Base-by-base conservation (phyloP, 1,140 invertebrate species). In the Nymphalis io region DNA sequence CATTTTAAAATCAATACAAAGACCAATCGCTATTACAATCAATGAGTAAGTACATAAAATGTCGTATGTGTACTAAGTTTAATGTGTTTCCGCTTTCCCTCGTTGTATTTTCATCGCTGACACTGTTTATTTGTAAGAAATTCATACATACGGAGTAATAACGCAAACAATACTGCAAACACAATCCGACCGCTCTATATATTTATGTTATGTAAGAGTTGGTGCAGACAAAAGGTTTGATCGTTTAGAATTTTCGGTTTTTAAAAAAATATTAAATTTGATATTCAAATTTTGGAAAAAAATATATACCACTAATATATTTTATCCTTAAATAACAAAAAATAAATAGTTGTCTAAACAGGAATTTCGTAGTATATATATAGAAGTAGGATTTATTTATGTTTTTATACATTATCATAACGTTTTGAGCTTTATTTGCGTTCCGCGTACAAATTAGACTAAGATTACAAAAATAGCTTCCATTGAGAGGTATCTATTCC, bases 81-180 rank as follows among this genome's bases (percentile, higher is more conserved):
- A 60, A 60, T 40, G 51, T 23, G 13, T 23, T 64, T 21, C 33
- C 15, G 46, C 20, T 55, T 55, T 69, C 44, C 60, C 20, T 21
- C 60, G 13, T 20, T 27, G 60, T 59, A 8, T 63, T 16, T 68
- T 58, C 42, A 21, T 51, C 20, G 58, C 42, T 48, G 21, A 27
- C 20, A 20, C 13, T 70, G 60, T 70, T 70, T 63, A 62, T 44
- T 58, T 63, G 55, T 62, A 70, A 63, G 61, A 70, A 70, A 62
- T 63, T 51, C 15, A 59, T 55, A 55, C 60, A 20, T 55, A 46
- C 48, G 27, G 58, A 59, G 60, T 63, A 57, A 62, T 46, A 58
- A 59, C 20, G 39, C 60, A 63, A 69, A 69, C 67, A 69, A 63
- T 61, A 57, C 66, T 46, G 44, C 66, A 16, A 61, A 38, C 39